Conservation (phyloP, 2,888 invertebrate genomes). For the Leptinotarsa rubiginosa region DNA sequence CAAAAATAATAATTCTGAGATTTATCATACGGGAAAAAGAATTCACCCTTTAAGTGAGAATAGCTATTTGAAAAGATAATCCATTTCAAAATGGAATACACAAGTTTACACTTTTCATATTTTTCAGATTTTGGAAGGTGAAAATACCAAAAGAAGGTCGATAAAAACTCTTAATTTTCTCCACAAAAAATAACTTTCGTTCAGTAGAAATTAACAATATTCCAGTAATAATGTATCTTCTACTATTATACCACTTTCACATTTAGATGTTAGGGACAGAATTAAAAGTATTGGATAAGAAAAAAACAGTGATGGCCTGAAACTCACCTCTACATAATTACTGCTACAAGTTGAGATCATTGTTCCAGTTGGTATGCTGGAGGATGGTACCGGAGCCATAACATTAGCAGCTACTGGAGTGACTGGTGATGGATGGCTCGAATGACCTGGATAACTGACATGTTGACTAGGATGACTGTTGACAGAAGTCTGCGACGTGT, state of each 20-base stretch:
- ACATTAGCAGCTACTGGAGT: conserved; percentile 50
- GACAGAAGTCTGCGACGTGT: conserved; percentile 54
- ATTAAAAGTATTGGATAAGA: no score
- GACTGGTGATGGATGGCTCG: conserved; percentile 49
- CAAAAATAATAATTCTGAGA: neutral
- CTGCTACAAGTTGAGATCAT: conserved; percentile 70
- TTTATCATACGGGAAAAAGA: no score
- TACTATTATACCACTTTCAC: no score
- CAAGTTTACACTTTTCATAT: neutral
- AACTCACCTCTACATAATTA: conserved; percentile 70
- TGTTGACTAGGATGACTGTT: conserved; percentile 58
- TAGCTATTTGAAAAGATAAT: no score
- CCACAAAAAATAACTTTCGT: neutral
- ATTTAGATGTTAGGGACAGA: no score
- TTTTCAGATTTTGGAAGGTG: neutral
- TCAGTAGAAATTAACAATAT: neutral
- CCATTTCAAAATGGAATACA: no score
- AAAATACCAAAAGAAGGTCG: no score
- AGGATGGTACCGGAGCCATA: conserved; percentile 56
- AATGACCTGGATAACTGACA: conserved; percentile 50
- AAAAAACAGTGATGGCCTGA: neutral
- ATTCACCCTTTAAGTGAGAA: no score
- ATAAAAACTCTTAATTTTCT: no score
- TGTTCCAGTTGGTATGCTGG: conserved; percentile 64
- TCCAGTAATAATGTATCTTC: no score